These are phyloP conservation scores for Eupsilia transversa DNA, from an alignment of 2,888 invertebrate species.

Conservation along the genomic window DNA sequence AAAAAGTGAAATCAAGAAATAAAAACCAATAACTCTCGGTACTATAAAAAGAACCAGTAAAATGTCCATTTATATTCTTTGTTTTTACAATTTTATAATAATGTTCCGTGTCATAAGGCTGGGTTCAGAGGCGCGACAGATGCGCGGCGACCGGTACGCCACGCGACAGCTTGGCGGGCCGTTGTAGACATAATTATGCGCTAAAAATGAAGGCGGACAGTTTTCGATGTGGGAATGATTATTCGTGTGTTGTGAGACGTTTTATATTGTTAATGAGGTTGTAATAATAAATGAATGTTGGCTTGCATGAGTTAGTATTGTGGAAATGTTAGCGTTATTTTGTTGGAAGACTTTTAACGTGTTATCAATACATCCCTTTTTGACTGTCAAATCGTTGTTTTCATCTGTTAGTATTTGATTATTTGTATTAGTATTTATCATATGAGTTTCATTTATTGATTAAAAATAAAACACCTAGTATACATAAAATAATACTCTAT, in stretches of 20 bases:
- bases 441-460: not conserved
- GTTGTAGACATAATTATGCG: slow-evolving; percentile 82
- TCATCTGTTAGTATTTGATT: not conserved
- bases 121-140: slow-evolving; percentile 80
- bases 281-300: slow-evolving; percentile 25
- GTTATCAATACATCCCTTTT: not conserved
- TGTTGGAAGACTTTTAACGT: not conserved
- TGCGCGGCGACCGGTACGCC: slow-evolving; percentile 83
- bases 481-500: not conserved
- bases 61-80: slow-evolving; percentile 40
- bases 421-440: not conserved
- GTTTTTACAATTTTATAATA: slow-evolving; percentile 48
- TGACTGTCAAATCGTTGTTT: not conserved
- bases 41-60: slow-evolving; percentile 17
- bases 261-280: slow-evolving; percentile 47
- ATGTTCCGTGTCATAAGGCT: slow-evolving; percentile 68
- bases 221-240: slow-evolving; percentile 52
- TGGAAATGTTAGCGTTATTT: not conserved
- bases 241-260: slow-evolving; percentile 37
- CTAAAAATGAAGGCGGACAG: slow-evolving; percentile 80
- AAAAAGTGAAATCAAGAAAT: not conserved
- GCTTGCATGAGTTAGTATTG: not conserved
- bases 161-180: slow-evolving; percentile 84
- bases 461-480: too few species aligned
- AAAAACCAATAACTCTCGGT: not conserved